Evolutionary conservation across 2,888 invertebrate species (phyloP).

Genomic region (Eutolmus rufibarbis): DNA sequence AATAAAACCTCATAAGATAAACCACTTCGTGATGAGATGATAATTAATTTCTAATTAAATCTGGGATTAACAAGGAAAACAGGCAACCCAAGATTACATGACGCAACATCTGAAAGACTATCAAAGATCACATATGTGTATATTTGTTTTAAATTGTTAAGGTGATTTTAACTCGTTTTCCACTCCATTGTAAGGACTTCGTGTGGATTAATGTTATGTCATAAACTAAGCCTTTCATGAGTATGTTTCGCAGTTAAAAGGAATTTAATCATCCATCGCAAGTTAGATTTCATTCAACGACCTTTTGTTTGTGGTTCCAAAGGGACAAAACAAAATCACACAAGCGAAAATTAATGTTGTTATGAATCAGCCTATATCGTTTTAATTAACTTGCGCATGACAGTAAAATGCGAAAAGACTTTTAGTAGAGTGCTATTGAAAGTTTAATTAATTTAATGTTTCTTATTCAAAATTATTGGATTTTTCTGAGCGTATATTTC

Average conservation of each 20-base stretch:
- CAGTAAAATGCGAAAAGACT: too few species aligned
- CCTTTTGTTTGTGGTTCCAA: background rate
- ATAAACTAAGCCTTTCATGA: background rate
- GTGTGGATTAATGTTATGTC: background rate
- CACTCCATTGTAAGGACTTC: background rate
- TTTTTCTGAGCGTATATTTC: too few species aligned
- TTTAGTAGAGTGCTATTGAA: too few species aligned
- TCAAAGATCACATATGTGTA: background rate
- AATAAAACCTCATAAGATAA: background rate
- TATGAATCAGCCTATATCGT: too few species aligned
- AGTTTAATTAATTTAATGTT: too few species aligned
- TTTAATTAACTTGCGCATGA: too few species aligned
- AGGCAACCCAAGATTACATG: background rate
- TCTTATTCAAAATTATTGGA: too few species aligned
- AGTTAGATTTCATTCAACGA: background rate
- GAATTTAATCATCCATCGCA: background rate
- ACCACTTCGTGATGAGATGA: background rate
- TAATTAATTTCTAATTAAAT: background rate
- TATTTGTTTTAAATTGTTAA: background rate
- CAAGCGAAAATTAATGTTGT: too few species aligned
- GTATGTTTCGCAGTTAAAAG: background rate
- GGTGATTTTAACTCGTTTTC: background rate
- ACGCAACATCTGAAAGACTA: background rate
- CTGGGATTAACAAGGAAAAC: background rate
- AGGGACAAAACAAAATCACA: background rate